Conservation (phyloP, 2,797 vertebrate genomes). For the Chanos chanos region DNA sequence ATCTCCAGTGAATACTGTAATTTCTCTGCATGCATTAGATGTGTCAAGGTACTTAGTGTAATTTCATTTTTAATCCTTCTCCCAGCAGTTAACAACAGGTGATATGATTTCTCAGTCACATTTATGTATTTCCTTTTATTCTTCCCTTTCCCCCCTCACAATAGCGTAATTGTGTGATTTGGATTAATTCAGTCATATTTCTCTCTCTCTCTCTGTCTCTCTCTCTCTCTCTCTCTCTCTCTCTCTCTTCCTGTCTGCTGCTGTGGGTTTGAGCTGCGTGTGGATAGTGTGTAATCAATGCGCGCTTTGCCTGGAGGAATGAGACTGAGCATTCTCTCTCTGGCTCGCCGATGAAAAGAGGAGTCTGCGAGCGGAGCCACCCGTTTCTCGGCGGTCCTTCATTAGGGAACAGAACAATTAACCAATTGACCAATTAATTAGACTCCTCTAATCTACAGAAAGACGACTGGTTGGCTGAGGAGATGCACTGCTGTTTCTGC, state of each 20-base stretch:
- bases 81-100: slow-evolving; percentile 32
- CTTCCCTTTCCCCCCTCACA: slow-evolving; percentile 10
- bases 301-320: slow-evolving; percentile 31
- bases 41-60: slow-evolving; percentile 44
- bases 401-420: slow-evolving; percentile 72
- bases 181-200: slow-evolving; percentile 7
- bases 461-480: slow-evolving; percentile 53
- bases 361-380: slow-evolving; percentile 55
- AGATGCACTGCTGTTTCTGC: slow-evolving; percentile 56
- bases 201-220: not conserved
- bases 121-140: slow-evolving; percentile 3
- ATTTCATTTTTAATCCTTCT: slow-evolving; percentile 46
- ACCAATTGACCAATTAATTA: slow-evolving; percentile 73
- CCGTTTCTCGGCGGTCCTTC: slow-evolving; percentile 56
- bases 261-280: no score
- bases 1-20: slow-evolving; percentile 42
- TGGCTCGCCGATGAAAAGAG: slow-evolving; percentile 48
- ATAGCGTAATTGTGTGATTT: slow-evolving; percentile 11
- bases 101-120: slow-evolving; percentile 26
- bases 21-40: slow-evolving; percentile 33
- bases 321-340: slow-evolving; percentile 36
- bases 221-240: no score
- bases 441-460: slow-evolving; percentile 70
- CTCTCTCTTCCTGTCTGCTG: no score
- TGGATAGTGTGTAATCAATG: no score